phyloP scores from a whole-genome alignment of 2,113 vertebrate species.

The Oncorhynchus mykiss region DNA sequence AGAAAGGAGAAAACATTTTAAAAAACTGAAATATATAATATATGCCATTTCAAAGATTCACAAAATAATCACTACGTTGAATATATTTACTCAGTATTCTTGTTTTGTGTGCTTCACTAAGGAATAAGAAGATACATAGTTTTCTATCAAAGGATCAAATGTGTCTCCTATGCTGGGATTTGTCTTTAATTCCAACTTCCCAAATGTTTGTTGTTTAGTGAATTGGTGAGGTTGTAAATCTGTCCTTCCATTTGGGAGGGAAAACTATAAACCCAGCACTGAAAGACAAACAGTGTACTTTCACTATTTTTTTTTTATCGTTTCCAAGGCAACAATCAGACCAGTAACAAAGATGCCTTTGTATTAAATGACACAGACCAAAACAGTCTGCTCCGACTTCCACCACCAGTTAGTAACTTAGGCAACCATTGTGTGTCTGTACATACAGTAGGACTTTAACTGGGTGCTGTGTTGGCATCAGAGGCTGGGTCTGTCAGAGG shows the following conservation, averaged over 20 bases:
- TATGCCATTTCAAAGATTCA: too few relatives aligned
- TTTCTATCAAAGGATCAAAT: too few relatives aligned
- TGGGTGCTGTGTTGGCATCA: neutral
- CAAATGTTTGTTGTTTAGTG: neutral
- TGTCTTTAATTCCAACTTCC: neutral
- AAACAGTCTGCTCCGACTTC: neutral
- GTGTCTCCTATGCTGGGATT: neutral
- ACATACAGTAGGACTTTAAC: neutral
- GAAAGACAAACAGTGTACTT: constrained; percentile 17
- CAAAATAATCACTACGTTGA: neutral
- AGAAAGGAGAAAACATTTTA: neutral
- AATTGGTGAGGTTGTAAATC: too few relatives aligned
- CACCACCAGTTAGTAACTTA: neutral
- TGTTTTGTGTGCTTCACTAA: neutral
- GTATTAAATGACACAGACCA: neutral
- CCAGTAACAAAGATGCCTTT: constrained; percentile 25
- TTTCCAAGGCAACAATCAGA: constrained; percentile 10
- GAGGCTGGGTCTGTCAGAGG: neutral
- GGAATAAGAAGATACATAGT: neutral
- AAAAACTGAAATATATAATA: neutral
- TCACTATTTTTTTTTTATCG: neutral
- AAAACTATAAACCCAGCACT: neutral
- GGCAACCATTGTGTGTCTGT: neutral
- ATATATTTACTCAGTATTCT: neutral
- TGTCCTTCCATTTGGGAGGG: too few relatives aligned